These are phyloP conservation scores for Caenorhabditis becei DNA, from an alignment of 2,888 invertebrate genomes.

Conservation along the genomic window DNA sequence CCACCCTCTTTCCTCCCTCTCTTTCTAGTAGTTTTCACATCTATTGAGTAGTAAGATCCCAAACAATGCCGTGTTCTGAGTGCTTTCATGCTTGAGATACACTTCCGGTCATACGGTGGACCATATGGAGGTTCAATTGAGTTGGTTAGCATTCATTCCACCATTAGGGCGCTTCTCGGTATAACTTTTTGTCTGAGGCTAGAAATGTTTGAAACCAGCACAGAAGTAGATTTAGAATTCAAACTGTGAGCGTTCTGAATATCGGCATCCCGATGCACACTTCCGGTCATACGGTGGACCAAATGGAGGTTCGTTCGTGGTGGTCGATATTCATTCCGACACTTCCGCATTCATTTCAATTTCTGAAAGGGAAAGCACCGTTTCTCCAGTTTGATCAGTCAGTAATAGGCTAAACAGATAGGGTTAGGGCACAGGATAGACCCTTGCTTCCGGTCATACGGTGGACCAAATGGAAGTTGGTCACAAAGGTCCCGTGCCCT, in stretches of 20 bases:
- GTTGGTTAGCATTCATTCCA: slow-evolving; percentile 48
- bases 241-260: slow-evolving; percentile 48
- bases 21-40: slow-evolving; percentile 45
- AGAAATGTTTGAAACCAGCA: slow-evolving; percentile 19
- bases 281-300: slow-evolving; percentile 69
- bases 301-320: slow-evolving; percentile 63
- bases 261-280: slow-evolving; percentile 50
- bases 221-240: slow-evolving; percentile 25
- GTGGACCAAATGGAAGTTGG: slow-evolving; percentile 68
- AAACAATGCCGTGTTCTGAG: slow-evolving; percentile 52
- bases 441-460: slow-evolving; percentile 69
- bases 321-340: slow-evolving; percentile 50
- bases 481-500: slow-evolving; percentile 46
- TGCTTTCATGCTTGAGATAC: slow-evolving; percentile 55
- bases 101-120: slow-evolving; percentile 69
- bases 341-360: slow-evolving; percentile 14
- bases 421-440: slow-evolving; percentile 48
- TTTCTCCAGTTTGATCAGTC: not conserved
- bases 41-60: slow-evolving; percentile 47
- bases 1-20: slow-evolving; percentile 15
- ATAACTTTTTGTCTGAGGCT: slow-evolving; percentile 28
- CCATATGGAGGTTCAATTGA: slow-evolving; percentile 63
- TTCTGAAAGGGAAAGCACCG: slow-evolving; percentile 20
- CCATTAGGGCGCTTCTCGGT: slow-evolving; percentile 34
- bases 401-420: slow-evolving; percentile 9